A percentile compares a stretch with the other conserved stretches of the same genome.
Conservation (phyloP, 2,888 invertebrate genomes). For the Phyllotreta striolata region DNA sequence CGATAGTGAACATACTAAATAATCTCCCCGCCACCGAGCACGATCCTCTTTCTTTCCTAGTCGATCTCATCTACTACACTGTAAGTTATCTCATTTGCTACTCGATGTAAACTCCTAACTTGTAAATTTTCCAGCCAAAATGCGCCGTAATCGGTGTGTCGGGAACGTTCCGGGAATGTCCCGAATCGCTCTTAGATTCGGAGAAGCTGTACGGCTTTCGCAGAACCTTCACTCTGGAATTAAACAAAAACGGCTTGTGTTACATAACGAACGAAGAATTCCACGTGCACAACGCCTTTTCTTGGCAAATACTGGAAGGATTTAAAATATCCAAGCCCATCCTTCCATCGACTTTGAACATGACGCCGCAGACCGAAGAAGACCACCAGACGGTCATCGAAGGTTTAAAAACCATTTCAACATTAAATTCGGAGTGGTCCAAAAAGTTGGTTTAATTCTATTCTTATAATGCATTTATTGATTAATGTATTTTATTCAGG, state of each 20-base stretch:
- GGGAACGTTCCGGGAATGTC: constrained; percentile 72
- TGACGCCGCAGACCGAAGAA: constrained; percentile 42
- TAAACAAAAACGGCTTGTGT: constrained; percentile 66
- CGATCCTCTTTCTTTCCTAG: constrained; percentile 71
- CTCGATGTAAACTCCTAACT: constrained; percentile 4
- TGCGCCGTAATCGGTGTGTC: constrained; percentile 67
- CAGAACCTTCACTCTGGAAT: constrained; percentile 66
- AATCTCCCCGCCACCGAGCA: constrained; percentile 70
- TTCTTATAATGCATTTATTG: background rate
- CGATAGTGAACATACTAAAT: constrained; percentile 63
- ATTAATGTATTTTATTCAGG: constrained; percentile 55
- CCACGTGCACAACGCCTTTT: constrained; percentile 64
- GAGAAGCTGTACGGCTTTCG: constrained; percentile 66
- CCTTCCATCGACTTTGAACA: constrained; percentile 37
- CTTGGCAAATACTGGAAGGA: constrained; percentile 46
- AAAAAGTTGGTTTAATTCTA: constrained; percentile 50
- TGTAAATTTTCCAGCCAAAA: constrained; percentile 54
- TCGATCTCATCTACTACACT: constrained; percentile 70
- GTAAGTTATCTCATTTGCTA: constrained; percentile 61
- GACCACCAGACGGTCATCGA: constrained; percentile 51
- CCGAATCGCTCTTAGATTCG: constrained; percentile 55
- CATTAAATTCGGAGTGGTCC: constrained; percentile 54
- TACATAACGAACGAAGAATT: constrained; percentile 74
- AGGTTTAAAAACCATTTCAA: constrained; percentile 51
- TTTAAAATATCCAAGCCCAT: constrained; percentile 49